Evolutionary conservation across 2,113 vertebrate species (phyloP).

Genomic region (Macheiramphus alcinus): DNA sequence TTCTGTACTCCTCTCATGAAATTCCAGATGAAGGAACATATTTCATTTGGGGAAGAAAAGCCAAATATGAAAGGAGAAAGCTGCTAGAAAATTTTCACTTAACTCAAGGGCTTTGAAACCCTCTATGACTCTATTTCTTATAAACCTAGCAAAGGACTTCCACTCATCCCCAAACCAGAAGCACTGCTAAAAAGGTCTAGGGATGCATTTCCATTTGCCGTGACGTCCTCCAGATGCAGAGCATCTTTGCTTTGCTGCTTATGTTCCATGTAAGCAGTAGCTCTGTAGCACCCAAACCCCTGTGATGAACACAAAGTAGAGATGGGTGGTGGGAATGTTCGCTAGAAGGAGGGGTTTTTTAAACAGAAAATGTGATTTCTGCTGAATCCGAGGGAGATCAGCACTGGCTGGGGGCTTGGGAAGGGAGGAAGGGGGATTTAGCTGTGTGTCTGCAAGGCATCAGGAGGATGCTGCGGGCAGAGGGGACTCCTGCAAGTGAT

Average conservation of each 20-base stretch:
- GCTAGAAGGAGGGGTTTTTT: neutral
- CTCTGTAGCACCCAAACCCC: rapidly evolving
- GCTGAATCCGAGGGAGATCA: neutral
- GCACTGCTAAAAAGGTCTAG: neutral
- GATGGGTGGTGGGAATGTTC: neutral
- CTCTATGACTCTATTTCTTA: neutral
- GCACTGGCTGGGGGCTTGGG: neutral
- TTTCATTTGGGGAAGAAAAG: neutral
- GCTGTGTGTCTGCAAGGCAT: neutral
- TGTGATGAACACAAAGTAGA: neutral
- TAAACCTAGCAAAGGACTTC: neutral
- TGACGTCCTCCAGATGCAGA: neutral
- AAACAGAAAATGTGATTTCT: neutral
- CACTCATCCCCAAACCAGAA: neutral
- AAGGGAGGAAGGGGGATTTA: neutral
- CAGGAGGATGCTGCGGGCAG: neutral
- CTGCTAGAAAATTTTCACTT: neutral
- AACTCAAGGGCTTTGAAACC: neutral
- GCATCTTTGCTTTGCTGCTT: neutral
- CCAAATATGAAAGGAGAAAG: neutral
- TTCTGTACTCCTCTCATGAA: neutral
- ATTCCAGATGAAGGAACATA: neutral
- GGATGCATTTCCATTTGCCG: neutral
- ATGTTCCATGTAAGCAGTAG: neutral
- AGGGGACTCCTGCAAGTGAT: neutral